Conservation (phyloP, 2,888 invertebrate genomes). For the Agrypnus murinus region DNA sequence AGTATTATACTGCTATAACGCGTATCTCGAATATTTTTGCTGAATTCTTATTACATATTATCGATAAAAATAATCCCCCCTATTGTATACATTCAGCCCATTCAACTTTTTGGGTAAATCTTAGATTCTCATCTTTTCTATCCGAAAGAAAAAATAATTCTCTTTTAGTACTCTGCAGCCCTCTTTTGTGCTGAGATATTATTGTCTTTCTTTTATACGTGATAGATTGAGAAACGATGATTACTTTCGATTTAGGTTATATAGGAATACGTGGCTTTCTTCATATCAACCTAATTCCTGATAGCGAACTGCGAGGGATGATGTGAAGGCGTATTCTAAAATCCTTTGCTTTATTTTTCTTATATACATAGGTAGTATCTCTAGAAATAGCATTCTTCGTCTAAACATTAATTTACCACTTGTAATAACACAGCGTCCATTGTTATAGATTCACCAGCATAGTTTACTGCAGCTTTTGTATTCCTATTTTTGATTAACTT, state of each 20-base stretch:
- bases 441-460: slow-evolving; percentile 9
- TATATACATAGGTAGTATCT: too few relatives aligned
- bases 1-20: too few relatives aligned
- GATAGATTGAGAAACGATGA: slow-evolving; percentile 43
- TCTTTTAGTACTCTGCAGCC: slow-evolving; percentile 21
- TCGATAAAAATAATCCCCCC: too few relatives aligned
- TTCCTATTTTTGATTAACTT: slow-evolving; percentile 13
- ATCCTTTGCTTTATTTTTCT: slow-evolving; percentile 10
- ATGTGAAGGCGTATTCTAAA: slow-evolving; percentile 31
- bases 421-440: slow-evolving; percentile 19
- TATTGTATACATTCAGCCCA: too few relatives aligned
- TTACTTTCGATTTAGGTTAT: slow-evolving; percentile 43
- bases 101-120: too few relatives aligned
- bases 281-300: slow-evolving; percentile 35
- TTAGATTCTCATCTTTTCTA: slow-evolving; percentile 20
- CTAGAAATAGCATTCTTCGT: slow-evolving; percentile 14
- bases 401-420: slow-evolving; percentile 28
- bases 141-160: slow-evolving; percentile 29
- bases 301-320: slow-evolving; percentile 24
- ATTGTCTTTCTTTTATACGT: slow-evolving; percentile 40
- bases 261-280: slow-evolving; percentile 41
- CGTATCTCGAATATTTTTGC: too few relatives aligned
- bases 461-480: slow-evolving; percentile 2
- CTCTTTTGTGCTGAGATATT: slow-evolving; percentile 31
- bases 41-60: too few relatives aligned